Evolutionary conservation across 1,140 invertebrate species (phyloP), one percentile per base, ranked within the genome.

Genomic region (Procambarus virginalis): DNA sequence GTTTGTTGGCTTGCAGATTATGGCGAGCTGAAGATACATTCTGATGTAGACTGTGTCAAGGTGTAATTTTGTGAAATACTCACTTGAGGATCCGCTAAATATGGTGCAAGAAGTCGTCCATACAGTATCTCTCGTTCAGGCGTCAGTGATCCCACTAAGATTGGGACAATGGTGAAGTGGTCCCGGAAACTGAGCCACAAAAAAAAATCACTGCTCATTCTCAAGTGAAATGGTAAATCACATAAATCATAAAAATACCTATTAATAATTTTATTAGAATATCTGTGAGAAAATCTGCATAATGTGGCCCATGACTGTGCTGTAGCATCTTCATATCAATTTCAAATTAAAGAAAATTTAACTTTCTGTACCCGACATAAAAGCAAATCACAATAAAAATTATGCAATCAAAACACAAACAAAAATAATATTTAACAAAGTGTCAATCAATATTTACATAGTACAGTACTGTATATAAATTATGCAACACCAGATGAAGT

Each of bases 81-180:
- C 77, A 89, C 86, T 76, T 89, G 93, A 60, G 92, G 93, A 81
- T 93, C 92, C 9, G 96, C 97, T 91, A 99, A 94, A 94, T 99
- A 99, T 51, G 96, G 95, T 17, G 98, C 96, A 92, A 99, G 96
- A 87, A 99, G 95, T 92, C 96, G 94, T 70, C 99, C 99, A 94
- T 99, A 97, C 76, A 95, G 95, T n/a, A 96, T 96, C 95, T 99
- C 98, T 93, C 96, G 97, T 64, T 99, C 97, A 2, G 97, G 95
- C 90, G 96, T 96, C n/a, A 99, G 94, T 0, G 98, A 99, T 84
- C 99, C 99, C 84, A 99, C 99, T 90, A 99, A 94, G 92, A 99
- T 97, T 84, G 99, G 99, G 92, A 99, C 96, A 93, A 99, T 97
- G 76, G 97, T 99, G 94, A 99, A 99, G 79, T 96, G 96, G 93